Percentiles rank a stretch among this genome's conserved stretches.
phyloP scores from a whole-genome alignment of 1,140 invertebrate species.

The Dendroctonus valens region DNA sequence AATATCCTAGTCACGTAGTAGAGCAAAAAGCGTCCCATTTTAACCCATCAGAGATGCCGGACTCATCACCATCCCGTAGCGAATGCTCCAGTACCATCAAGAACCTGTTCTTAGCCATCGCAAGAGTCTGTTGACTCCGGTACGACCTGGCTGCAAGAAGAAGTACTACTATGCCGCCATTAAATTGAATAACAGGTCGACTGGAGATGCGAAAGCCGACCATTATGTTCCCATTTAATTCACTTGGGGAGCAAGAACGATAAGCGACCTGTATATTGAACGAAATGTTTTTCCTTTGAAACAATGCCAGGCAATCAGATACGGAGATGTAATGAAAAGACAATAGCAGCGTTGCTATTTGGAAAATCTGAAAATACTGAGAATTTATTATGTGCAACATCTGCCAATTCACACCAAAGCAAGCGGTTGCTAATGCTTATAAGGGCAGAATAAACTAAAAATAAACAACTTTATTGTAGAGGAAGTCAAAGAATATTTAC shows the following conservation, averaged over 20 bases:
- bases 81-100: conserved; percentile 21
- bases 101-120: conserved; percentile 13
- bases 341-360: no score
- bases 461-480: no score
- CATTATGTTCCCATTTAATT: not conserved
- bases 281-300: not conserved
- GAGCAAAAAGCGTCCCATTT: conserved; percentile 3
- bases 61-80: conserved; percentile 7
- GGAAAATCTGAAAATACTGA: no score
- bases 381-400: no score
- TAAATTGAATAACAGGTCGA: conserved; percentile 7
- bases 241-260: not conserved
- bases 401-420: no score
- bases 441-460: no score
- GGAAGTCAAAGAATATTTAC: no score
- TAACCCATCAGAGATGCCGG: conserved; percentile 1
- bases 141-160: not conserved
- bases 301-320: no score
- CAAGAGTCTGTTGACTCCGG: conserved; percentile 13
- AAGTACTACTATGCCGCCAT: not conserved
- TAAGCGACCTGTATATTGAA: not conserved
- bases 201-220: not conserved
- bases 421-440: no score
- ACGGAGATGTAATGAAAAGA: no score
- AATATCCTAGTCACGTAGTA: not conserved